Conservation (phyloP, 2,888 invertebrate genomes). For the Spisula subtruncata region DNA sequence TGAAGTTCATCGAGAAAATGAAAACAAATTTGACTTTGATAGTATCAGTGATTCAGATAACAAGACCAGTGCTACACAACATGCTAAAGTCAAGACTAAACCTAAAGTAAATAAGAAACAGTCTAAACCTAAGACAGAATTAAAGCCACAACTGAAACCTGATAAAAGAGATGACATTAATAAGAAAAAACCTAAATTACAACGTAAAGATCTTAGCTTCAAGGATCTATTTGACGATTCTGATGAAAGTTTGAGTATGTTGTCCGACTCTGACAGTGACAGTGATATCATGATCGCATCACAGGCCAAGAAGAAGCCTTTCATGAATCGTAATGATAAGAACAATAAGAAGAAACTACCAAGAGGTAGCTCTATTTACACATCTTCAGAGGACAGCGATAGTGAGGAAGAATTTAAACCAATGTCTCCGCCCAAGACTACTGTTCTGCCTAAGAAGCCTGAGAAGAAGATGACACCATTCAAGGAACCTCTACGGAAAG, state of each 20-base stretch:
- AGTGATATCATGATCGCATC: constrained; percentile 66
- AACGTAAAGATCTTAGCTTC: constrained; percentile 65
- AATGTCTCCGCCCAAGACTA: constrained; percentile 61
- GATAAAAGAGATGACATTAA: constrained; percentile 56
- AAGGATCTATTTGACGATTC: constrained; percentile 73
- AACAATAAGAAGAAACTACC: constrained; percentile 67
- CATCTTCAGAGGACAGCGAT: constrained; percentile 68
- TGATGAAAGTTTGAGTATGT: constrained; percentile 62
- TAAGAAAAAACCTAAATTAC: constrained; percentile 59
- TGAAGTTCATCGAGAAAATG: constrained; percentile 50
- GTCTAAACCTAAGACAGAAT: constrained; percentile 54
- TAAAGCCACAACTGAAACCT: constrained; percentile 61
- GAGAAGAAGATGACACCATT: constrained; percentile 50
- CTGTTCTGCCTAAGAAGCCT: constrained; percentile 61
- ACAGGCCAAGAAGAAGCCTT: constrained; percentile 64
- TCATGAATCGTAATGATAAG: constrained; percentile 35
- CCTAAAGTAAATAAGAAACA: constrained; percentile 61
- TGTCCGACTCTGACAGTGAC: constrained; percentile 69
- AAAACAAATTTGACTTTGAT: constrained; percentile 66
- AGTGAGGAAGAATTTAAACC: constrained; percentile 69
- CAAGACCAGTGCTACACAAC: constrained; percentile 61
- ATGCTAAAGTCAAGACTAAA: constrained; percentile 68
- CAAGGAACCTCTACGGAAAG: constrained; percentile 53
- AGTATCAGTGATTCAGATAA: constrained; percentile 71
- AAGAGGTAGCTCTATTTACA: constrained; percentile 71